Base-by-base conservation (phyloP, 2,797 vertebrate species). In the Tolypeutes matacus region DNA sequence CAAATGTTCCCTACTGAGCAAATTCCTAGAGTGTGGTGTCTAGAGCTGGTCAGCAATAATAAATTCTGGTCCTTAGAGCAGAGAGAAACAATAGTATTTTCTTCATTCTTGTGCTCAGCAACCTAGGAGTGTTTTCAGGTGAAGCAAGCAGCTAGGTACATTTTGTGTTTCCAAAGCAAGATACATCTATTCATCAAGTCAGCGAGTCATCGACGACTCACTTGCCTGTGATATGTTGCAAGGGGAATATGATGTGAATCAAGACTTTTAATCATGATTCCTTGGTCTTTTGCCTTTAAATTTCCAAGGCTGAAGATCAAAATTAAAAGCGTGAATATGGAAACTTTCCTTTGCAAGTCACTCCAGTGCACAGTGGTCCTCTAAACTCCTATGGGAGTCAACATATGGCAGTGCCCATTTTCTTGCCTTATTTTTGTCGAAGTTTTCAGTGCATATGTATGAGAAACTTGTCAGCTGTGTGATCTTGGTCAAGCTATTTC, bases 151-250 rank as follows among this genome's bases (percentile, higher is more conserved):
- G 76, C 14, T 62, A 53, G 53, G 53, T 17, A 7, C 8, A n/a
- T 20, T 20, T 17, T 23, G 69, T 8, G 9, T 39, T 73, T 27
- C 82, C 25, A 12, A 8, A 14, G 21, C 62, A 27, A 0, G 2
- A 4, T 4, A 4, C 17, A 29, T 49, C 56, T 49, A 0, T 23
- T 1, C 4, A 20, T 27, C 27, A 7, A 27, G 27, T n/a, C 64
- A 11, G 65, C 36, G 7, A 18, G 27, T 10, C 3, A 0, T 3
- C 18, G 60, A 20, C 4, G 1, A 6, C 72, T 21, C 4, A 4
- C 3, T 27, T 0, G 0, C 21, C 49, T 5, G 0, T 9, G 17
- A 4, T 5, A 29, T 25, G 11, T 46, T 13, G 7, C 39, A 7
- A 42, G 13, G 34, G 58, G 5, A 31, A 72, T 14, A 31, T 87